Evolutionary conservation across 2,888 invertebrate species (phyloP).

Genomic region (Athalia circularis): DNA sequence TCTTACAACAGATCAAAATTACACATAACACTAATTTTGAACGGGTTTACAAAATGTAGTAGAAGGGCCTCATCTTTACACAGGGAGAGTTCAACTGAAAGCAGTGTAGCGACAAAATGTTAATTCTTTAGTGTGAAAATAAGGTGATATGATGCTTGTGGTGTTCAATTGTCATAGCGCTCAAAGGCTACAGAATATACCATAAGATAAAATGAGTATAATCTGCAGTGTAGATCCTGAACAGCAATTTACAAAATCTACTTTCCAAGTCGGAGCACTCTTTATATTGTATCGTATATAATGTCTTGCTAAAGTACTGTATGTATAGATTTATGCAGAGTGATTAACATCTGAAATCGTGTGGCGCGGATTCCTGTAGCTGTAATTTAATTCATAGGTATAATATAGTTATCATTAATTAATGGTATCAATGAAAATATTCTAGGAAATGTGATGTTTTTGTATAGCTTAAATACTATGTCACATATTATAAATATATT

Average conservation of each 20-base stretch:
- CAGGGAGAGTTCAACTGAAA: not conserved
- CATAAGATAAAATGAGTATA: no score
- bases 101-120: not conserved
- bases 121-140: slow-evolving; percentile 7
- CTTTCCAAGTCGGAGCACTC: slow-evolving; percentile 18
- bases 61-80: slow-evolving; percentile 10
- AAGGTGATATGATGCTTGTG: slow-evolving; percentile 15
- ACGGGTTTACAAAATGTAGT: not conserved
- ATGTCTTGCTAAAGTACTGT: slow-evolving; percentile 6
- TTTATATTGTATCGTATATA: slow-evolving; percentile 29
- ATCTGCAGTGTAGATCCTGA: slow-evolving; percentile 1
- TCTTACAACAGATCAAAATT: no score
- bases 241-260: slow-evolving; percentile 32
- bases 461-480: slow-evolving; percentile 20
- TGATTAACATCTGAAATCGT: slow-evolving; percentile 27
- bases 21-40: not conserved
- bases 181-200: not conserved
- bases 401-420: slow-evolving; percentile 6
- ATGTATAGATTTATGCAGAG: slow-evolving; percentile 21
- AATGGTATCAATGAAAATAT: not conserved
- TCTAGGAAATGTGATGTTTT: slow-evolving; percentile 12
- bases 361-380: slow-evolving; percentile 30
- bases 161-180: slow-evolving; percentile 13
- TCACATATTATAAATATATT: slow-evolving; percentile 27
- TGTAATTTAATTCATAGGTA: slow-evolving; percentile 18